Conservation (phyloP, 2,888 invertebrate species). For the Pyrgus malvae region DNA sequence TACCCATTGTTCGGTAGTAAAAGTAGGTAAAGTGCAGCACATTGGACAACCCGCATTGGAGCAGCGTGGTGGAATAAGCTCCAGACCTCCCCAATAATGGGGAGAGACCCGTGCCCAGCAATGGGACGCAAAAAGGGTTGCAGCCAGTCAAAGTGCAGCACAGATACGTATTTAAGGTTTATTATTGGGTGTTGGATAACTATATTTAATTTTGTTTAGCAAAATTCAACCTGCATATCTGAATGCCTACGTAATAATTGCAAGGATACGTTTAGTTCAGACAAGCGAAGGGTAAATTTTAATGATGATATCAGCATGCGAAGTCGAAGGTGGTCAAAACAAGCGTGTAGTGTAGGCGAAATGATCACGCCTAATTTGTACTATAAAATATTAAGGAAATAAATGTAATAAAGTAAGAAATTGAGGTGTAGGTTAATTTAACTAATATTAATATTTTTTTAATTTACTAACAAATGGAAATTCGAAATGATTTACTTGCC, state of each 20-base stretch:
- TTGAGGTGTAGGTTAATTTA: too few relatives aligned
- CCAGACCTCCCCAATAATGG: too few relatives aligned
- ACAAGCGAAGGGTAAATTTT: constrained; percentile 6
- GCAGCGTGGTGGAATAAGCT: too few relatives aligned
- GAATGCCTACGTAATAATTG: constrained; percentile 33
- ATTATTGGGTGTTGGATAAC: not conserved
- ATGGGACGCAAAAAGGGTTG: too few relatives aligned
- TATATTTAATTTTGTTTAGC: not conserved
- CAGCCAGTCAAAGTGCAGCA: not conserved
- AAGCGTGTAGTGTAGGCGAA: constrained; percentile 32
- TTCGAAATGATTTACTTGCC: too few relatives aligned
- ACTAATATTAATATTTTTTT: too few relatives aligned
- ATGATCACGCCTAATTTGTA: constrained; percentile 27
- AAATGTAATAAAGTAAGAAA: too few relatives aligned
- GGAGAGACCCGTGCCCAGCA: too few relatives aligned
- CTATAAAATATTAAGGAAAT: not conserved
- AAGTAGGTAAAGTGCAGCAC: too few relatives aligned
- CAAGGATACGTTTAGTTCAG: constrained; percentile 37
- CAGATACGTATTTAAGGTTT: not conserved
- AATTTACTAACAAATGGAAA: too few relatives aligned
- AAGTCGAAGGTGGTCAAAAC: not conserved
- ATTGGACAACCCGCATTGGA: too few relatives aligned
- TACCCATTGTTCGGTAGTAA: too few relatives aligned
- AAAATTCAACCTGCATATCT: constrained; percentile 11
- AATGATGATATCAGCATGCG: constrained; percentile 40